These are phyloP conservation scores for Clarias pachynema DNA, from an alignment of 2,797 vertebrate genomes.

Conservation along the genomic window DNA sequence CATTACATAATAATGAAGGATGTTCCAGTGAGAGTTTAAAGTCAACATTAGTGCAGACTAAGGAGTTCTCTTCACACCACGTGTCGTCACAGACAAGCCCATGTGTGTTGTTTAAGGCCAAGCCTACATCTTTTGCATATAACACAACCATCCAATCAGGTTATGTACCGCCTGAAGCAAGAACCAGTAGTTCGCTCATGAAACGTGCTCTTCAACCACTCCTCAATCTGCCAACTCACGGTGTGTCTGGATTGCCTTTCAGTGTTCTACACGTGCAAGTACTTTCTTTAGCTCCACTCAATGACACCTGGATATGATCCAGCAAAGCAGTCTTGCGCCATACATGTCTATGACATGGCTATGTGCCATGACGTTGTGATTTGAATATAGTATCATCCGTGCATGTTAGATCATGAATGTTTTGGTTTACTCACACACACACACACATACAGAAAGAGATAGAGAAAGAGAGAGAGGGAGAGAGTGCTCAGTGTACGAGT, in stretches of 20 bases:
- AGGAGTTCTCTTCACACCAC: not conserved
- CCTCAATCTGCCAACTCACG: constrained; percentile 13
- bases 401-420: not conserved
- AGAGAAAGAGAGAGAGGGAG: too few species aligned
- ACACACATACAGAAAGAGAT: not conserved
- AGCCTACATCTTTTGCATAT: not conserved
- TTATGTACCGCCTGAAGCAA: not conserved
- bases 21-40: not conserved
- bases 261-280: constrained; percentile 12
- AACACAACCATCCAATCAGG: constrained; percentile 10
- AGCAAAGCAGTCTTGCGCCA: not conserved
- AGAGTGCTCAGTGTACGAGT: too few species aligned
- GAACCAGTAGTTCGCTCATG: not conserved
- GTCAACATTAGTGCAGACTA: not conserved
- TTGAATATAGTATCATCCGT: not conserved
- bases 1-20: constrained; percentile 17
- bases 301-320: not conserved
- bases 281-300: not conserved
- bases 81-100: constrained; percentile 4
- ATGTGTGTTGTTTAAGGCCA: constrained; percentile 6
- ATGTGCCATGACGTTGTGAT: not conserved
- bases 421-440: not conserved
- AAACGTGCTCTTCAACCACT: constrained; percentile 21
- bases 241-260: constrained; percentile 2
- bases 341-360: too few species aligned